Conservation (phyloP, 1,140 invertebrate genomes). For the Physella acuta region DNA sequence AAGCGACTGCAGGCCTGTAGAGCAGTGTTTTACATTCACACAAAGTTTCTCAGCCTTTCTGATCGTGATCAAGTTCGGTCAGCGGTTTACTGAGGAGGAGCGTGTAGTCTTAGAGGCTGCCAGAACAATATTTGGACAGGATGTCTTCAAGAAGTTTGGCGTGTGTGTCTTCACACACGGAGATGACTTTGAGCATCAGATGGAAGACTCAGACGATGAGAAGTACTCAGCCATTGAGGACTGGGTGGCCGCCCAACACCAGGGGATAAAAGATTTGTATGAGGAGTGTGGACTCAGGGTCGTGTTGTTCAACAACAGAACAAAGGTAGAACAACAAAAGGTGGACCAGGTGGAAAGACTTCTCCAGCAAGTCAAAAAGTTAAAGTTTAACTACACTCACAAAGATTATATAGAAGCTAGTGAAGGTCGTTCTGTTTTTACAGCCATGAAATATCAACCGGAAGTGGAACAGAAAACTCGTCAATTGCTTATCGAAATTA, state of each 20-base stretch:
- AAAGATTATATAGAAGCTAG: too few relatives aligned
- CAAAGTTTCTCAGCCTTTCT: slow-evolving; percentile 1
- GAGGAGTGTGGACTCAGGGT: background rate
- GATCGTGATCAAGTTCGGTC: background rate
- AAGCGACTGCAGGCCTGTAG: too few relatives aligned
- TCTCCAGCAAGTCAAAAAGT: background rate
- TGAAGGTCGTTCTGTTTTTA: too few relatives aligned
- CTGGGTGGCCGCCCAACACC: background rate
- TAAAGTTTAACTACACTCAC: background rate
- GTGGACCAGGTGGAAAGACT: background rate
- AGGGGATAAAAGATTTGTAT: background rate
- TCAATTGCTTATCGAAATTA: too few relatives aligned
- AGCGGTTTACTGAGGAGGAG: background rate
- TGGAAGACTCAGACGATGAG: background rate
- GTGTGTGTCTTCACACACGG: slow-evolving; percentile 2
- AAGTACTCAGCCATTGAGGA: background rate
- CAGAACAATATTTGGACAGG: slow-evolving; percentile 1
- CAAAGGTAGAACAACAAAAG: background rate
- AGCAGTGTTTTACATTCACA: too few relatives aligned
- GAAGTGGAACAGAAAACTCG: too few relatives aligned
- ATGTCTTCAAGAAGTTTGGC: slow-evolving; percentile 12
- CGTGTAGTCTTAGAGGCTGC: background rate
- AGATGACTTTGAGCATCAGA: slow-evolving; percentile 2
- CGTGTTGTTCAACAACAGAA: slow-evolving; percentile 1
- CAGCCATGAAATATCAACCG: too few relatives aligned